Conservation (phyloP, 2,113 vertebrate genomes). For the Chauna torquata region DNA sequence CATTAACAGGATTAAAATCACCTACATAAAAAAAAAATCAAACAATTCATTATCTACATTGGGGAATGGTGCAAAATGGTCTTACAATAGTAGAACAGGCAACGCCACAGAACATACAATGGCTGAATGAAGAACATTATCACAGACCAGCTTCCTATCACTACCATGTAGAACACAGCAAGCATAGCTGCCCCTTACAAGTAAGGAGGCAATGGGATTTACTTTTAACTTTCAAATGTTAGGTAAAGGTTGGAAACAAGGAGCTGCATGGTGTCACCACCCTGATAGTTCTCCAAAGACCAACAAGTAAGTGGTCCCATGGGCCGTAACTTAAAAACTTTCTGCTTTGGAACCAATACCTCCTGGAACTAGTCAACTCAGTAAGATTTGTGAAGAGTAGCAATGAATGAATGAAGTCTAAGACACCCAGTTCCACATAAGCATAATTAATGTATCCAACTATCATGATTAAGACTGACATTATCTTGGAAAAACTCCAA, state of each 20-base stretch:
- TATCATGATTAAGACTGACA: constrained; percentile 32
- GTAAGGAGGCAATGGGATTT: not conserved
- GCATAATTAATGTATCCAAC: constrained; percentile 39
- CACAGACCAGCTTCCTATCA: not conserved
- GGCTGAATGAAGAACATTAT: not conserved
- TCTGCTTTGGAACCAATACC: not conserved
- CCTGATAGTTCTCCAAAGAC: not conserved
- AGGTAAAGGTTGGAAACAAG: not conserved
- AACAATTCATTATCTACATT: not conserved
- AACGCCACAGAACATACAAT: not conserved
- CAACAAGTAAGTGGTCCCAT: not conserved
- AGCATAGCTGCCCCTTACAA: not conserved
- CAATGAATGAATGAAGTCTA: not conserved
- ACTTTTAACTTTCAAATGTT: not conserved
- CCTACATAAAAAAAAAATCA: not conserved
- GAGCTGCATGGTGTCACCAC: not conserved
- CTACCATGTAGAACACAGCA: not conserved
- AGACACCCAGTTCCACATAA: not conserved
- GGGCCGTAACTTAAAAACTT: not conserved
- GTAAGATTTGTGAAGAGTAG: not conserved
- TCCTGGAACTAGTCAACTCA: not conserved
- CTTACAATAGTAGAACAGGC: not conserved
- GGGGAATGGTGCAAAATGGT: not conserved
- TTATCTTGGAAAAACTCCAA: constrained; percentile 51
- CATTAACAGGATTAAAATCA: not conserved